Conservation (phyloP, 2,888 invertebrate genomes). For the Rhimphoctona megacephalus region DNA sequence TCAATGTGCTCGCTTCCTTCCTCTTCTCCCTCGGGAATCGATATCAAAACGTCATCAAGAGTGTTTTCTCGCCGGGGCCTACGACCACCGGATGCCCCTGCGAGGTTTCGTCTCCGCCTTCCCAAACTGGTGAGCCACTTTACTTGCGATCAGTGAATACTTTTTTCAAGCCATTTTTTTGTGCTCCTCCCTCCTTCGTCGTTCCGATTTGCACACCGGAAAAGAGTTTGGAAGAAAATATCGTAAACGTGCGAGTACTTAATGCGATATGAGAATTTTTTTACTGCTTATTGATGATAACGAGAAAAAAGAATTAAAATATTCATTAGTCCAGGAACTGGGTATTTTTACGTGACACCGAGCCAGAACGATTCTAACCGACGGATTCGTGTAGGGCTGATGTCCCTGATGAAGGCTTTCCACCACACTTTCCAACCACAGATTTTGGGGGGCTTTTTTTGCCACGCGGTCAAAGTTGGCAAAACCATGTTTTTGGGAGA, state of each 20-base stretch:
- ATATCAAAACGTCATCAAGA: slow-evolving; percentile 62
- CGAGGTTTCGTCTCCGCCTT: slow-evolving; percentile 36
- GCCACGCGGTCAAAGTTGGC: too few relatives aligned
- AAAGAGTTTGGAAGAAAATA: slow-evolving; percentile 23
- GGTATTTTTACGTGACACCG: too few relatives aligned
- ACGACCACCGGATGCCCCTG: slow-evolving; percentile 64
- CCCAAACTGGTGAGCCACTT: slow-evolving; percentile 8
- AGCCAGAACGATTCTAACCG: too few relatives aligned
- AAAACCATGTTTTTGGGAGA: too few relatives aligned
- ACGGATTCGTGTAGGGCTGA: too few relatives aligned
- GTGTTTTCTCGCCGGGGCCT: slow-evolving; percentile 69
- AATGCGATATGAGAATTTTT: background rate
- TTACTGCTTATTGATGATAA: background rate
- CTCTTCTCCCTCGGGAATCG: slow-evolving; percentile 14
- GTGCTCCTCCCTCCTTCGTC: background rate
- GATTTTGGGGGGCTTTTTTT: too few relatives aligned
- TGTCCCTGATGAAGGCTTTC: too few relatives aligned
- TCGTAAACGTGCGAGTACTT: background rate
- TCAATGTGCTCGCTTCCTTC: slow-evolving; percentile 4
- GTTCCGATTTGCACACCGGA: slow-evolving; percentile 22
- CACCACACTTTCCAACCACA: too few relatives aligned
- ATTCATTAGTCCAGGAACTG: too few relatives aligned
- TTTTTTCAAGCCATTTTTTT: slow-evolving; percentile 24
- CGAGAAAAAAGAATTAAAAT: background rate
- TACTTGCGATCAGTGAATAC: slow-evolving; percentile 8